These are phyloP conservation scores for Chinchilla lanigera DNA, from an alignment of 2,113 vertebrate species.

Conservation along the genomic window DNA sequence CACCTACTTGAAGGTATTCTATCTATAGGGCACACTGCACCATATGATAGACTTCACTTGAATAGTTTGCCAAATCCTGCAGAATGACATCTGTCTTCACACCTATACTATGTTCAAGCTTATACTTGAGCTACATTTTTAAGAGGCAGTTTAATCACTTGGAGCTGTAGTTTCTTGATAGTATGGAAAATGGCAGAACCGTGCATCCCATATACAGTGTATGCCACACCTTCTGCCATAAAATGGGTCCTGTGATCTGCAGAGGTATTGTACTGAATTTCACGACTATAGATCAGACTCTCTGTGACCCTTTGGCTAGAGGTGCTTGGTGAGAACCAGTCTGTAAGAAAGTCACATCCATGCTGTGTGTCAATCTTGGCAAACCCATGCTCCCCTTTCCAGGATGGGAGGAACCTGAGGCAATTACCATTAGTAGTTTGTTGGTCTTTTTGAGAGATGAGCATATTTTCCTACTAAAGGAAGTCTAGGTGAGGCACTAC, in stretches of 20 bases:
- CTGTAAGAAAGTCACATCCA: neutral
- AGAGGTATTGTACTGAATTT: neutral
- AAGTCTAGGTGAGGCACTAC: neutral
- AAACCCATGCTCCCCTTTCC: neutral
- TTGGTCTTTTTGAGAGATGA: neutral
- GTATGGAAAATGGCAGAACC: neutral
- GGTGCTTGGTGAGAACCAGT: neutral
- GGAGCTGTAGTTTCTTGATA: neutral
- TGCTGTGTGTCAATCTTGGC: neutral
- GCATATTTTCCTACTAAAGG: neutral
- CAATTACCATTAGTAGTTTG: neutral
- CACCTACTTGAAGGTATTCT: neutral
- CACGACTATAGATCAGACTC: neutral
- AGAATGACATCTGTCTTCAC: neutral
- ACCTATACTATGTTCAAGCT: neutral
- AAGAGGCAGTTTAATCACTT: neutral
- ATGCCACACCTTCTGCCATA: neutral
- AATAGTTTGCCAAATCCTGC: neutral
- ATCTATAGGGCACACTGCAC: neutral
- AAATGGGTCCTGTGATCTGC: neutral
- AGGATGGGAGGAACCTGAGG: neutral
- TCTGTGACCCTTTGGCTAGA: neutral
- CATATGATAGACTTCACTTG: neutral
- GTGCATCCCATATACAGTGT: neutral
- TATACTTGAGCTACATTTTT: neutral